A percentile compares a stretch with the other conserved stretches of the same genome.
Conservation (phyloP, 2,113 vertebrate genomes). For the Sciurus niger region DNA sequence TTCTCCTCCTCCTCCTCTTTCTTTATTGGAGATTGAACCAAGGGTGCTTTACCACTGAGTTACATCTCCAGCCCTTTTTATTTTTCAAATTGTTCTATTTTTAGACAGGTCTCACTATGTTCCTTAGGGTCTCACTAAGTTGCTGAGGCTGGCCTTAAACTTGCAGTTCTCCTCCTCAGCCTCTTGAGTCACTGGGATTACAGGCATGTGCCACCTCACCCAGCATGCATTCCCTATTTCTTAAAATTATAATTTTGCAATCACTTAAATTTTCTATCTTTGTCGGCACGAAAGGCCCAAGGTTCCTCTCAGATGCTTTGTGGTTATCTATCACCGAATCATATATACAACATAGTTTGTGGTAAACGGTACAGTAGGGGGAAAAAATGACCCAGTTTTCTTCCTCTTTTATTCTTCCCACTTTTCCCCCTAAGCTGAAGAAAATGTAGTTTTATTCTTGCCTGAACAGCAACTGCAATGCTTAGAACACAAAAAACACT, state of each 20-base stretch:
- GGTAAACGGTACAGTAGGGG: background rate
- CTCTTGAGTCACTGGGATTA: too few relatives aligned
- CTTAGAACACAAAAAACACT: background rate
- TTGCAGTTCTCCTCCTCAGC: too few relatives aligned
- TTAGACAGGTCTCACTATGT: too few relatives aligned
- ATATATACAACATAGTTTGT: background rate
- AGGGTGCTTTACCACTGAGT: too few relatives aligned
- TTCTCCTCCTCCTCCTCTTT: too few relatives aligned
- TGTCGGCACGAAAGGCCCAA: background rate
- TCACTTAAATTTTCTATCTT: constrained; percentile 38
- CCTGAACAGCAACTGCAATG: background rate
- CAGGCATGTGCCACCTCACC: too few relatives aligned
- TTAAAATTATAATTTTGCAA: constrained; percentile 23
- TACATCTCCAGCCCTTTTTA: too few relatives aligned
- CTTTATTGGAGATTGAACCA: too few relatives aligned
- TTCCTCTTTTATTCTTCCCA: background rate
- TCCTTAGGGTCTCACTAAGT: too few relatives aligned
- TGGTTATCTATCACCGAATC: background rate
- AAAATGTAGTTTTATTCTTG: background rate
- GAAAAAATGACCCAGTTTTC: background rate
- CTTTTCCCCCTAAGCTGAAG: background rate
- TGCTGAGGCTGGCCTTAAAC: too few relatives aligned
- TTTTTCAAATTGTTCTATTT: too few relatives aligned
- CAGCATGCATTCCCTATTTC: constrained; percentile 10
- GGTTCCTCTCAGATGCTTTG: background rate